Evolutionary conservation across 2,113 vertebrate species (phyloP).

Genomic region (Lagopus leucura): DNA sequence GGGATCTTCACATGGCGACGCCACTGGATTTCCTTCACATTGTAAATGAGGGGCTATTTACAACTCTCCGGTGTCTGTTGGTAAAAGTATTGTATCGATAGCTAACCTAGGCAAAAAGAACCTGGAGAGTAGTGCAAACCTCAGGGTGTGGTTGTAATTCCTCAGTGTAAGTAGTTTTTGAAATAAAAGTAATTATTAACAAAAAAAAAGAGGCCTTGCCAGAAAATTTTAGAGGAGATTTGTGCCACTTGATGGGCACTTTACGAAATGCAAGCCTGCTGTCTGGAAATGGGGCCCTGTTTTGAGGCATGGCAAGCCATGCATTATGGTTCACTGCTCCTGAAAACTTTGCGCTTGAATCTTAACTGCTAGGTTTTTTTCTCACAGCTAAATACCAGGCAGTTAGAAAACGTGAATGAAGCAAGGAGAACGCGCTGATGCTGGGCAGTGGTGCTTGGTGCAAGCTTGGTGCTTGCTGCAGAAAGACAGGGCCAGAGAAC

Average conservation of each 20-base stretch:
- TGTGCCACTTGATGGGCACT: rapidly evolving
- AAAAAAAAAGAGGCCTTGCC: not conserved
- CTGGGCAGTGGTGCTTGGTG: not conserved
- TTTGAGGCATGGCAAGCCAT: not conserved
- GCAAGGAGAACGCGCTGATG: not conserved
- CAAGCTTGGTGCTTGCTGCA: not conserved
- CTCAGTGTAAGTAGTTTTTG: not conserved
- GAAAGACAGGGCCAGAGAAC: rapidly evolving
- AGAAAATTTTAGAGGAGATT: not conserved
- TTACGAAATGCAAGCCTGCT: rapidly evolving
- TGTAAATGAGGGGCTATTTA: slow-evolving; percentile 75
- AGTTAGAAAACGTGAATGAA: not conserved
- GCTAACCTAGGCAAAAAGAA: not conserved
- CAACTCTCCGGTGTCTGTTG: not conserved
- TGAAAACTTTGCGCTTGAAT: not conserved
- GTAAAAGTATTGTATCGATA: not conserved
- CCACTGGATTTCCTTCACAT: slow-evolving; percentile 97
- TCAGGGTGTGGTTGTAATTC: not conserved
- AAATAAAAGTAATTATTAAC: not conserved
- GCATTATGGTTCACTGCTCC: not conserved
- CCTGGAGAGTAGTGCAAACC: not conserved
- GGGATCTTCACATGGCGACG: slow-evolving; percentile 94
- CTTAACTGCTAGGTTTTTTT: not conserved
- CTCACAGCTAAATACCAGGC: not conserved
- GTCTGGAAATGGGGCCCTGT: rapidly evolving